phyloP scores from a whole-genome alignment of 1,140 invertebrate genomes.

The Drosophila baimaii region DNA sequence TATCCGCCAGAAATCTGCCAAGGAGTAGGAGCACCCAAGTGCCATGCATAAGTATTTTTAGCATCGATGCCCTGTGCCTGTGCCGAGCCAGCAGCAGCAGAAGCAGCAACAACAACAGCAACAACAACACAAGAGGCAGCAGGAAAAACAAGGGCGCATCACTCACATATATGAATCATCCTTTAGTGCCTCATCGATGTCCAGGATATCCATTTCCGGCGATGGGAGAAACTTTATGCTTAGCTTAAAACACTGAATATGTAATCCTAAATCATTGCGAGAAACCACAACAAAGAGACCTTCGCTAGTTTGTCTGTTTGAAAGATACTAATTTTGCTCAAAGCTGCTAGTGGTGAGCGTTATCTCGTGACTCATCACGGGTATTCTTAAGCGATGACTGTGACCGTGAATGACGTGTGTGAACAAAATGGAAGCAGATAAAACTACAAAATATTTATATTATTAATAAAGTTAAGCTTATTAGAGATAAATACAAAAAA shows the following conservation, averaged over 20 bases:
- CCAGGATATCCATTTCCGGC: conserved; percentile 81
- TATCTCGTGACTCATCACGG: conserved; percentile 11
- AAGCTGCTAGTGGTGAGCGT: conserved; percentile 28
- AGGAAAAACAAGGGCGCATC: conserved; percentile 28
- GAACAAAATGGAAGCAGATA: neutral
- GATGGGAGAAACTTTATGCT: conserved; percentile 37
- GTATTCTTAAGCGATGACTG: conserved; percentile 21
- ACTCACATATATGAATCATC: conserved; percentile 84
- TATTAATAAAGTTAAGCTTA: neutral
- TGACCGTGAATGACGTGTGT: neutral
- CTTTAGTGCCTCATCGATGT: conserved; percentile 82
- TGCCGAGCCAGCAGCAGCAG: conserved; percentile 21
- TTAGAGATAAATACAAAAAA: neutral
- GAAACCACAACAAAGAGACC: conserved; percentile 47
- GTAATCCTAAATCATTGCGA: conserved; percentile 48
- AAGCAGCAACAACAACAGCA: conserved; percentile 23
- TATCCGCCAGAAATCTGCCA: conserved; percentile 79
- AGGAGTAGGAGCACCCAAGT: conserved; percentile 23
- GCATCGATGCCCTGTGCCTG: conserved; percentile 13
- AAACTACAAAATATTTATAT: neutral
- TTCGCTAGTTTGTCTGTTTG: conserved; percentile 38
- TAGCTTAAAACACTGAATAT: conserved; percentile 40
- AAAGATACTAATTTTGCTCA: conserved; percentile 55
- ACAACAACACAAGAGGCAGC: conserved; percentile 13
- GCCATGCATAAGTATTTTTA: conserved; percentile 55